A percentile compares a stretch with the other conserved stretches of the same genome.
phyloP scores from a whole-genome alignment of 92 coral and sea anemone genomes.

The Palythoa heliodiscus region DNA sequence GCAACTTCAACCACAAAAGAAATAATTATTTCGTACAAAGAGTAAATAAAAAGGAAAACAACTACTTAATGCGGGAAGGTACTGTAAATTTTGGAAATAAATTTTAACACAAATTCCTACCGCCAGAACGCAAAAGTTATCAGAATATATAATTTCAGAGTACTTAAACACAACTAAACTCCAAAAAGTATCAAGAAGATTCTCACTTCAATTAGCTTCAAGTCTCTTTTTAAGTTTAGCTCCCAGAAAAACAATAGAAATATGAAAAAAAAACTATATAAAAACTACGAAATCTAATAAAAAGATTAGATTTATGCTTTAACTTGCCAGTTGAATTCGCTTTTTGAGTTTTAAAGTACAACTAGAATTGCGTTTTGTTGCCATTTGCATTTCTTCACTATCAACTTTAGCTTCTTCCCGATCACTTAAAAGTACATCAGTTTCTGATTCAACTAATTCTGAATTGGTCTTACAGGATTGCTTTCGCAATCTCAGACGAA shows the following conservation, averaged over 20 bases:
- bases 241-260: neutral
- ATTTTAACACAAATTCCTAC: no score
- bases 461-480: neutral
- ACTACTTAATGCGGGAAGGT: no score
- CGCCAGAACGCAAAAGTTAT: no score
- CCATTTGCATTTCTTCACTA: neutral
- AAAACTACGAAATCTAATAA: neutral
- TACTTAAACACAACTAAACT: no score
- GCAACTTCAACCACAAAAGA: neutral
- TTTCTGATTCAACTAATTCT: neutral
- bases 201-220: no score
- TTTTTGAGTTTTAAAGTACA: neutral
- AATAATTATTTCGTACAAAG: neutral
- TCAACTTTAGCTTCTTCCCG: neutral
- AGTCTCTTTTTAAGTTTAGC: no score
- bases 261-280: neutral
- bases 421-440: neutral
- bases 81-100: no score
- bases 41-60: neutral
- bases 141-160: no score
- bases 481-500: constrained; percentile 13
- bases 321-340: constrained; percentile 8
- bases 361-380: neutral
- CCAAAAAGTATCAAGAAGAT: no score
- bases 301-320: neutral